Conservation (phyloP, 2,113 vertebrate species). For the Sylvia atricapilla region DNA sequence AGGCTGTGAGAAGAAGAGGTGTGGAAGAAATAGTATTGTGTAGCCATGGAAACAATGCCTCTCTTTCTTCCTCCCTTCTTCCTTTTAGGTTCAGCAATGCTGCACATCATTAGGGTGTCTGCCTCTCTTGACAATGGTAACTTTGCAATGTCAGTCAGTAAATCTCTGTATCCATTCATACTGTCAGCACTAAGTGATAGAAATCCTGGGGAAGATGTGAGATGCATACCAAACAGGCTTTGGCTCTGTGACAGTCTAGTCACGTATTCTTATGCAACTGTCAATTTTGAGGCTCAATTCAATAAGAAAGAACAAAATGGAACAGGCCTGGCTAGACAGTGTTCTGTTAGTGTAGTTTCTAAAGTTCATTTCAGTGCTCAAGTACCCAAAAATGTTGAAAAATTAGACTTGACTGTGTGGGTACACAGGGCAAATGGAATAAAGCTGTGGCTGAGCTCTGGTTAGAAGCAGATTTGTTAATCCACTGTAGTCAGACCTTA, state of each 20-base stretch:
- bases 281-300: conserved; percentile 40
- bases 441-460: not conserved
- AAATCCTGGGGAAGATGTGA: conserved; percentile 3
- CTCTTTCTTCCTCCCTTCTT: not conserved
- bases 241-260: not conserved
- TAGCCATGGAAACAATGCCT: conserved; percentile 56
- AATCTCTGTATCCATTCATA: conserved; percentile 49
- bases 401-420: not conserved
- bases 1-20: not conserved
- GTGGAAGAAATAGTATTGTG: conserved; percentile 11
- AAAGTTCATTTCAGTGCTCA: conserved; percentile 24
- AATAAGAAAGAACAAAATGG: conserved; percentile 43
- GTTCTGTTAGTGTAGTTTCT: not conserved
- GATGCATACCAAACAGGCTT: not conserved
- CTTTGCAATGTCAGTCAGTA: conserved; percentile 43
- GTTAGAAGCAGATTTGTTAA: not conserved
- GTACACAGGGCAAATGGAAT: not conserved
- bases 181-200: conserved; percentile 37
- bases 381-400: conserved; percentile 19
- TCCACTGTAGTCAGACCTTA: not conserved
- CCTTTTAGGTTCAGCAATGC: not conserved
- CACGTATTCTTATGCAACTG: conserved; percentile 32
- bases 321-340: not conserved
- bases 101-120: conserved; percentile 36
- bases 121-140: conserved; percentile 33